Evolutionary conservation across 64 coral and sea anemone genomes (phyloP).

Genomic region (Pocillopora verrucosa): DNA sequence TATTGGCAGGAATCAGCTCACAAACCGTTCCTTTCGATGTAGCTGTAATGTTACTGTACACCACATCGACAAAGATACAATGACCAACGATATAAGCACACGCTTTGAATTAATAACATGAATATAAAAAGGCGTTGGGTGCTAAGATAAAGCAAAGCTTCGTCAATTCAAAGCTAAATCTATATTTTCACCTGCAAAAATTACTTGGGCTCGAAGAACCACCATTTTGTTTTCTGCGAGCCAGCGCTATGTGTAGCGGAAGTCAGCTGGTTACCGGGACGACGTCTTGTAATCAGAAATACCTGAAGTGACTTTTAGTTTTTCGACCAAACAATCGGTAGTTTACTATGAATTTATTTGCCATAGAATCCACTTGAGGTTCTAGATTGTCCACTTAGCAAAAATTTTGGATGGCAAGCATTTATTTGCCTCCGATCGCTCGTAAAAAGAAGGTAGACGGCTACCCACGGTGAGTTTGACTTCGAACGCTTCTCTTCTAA

Average conservation of each 20-base stretch:
- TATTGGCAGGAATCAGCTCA: neutral
- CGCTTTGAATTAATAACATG: neutral
- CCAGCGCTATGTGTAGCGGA: constrained; percentile 22
- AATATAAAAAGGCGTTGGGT: neutral
- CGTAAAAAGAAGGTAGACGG: constrained; percentile 98
- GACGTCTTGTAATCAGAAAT: neutral
- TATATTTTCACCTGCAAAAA: constrained; percentile 67
- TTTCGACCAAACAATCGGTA: neutral
- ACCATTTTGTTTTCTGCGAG: constrained; percentile 66
- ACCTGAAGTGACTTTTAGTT: neutral
- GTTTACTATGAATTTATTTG: neutral
- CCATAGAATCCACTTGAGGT: neutral
- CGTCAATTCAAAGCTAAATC: neutral
- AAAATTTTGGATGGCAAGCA: constrained; percentile 65
- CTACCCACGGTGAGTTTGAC: constrained; percentile 67
- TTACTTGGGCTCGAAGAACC: constrained; percentile 75
- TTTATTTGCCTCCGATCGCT: constrained; percentile 96
- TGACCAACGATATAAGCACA: too few species aligned
- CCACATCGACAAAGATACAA: too few species aligned
- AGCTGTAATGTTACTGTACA: too few species aligned
- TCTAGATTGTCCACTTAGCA: neutral
- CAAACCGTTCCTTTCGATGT: neutral
- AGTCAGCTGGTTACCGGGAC: constrained; percentile 30
- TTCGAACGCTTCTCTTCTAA: neutral
- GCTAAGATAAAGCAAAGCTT: neutral